A percentile compares a stretch with the other conserved stretches of the same genome.
These are phyloP conservation scores for Triplophysa yarkandensis DNA, from an alignment of 2,797 vertebrate genomes.

Conservation along the genomic window DNA sequence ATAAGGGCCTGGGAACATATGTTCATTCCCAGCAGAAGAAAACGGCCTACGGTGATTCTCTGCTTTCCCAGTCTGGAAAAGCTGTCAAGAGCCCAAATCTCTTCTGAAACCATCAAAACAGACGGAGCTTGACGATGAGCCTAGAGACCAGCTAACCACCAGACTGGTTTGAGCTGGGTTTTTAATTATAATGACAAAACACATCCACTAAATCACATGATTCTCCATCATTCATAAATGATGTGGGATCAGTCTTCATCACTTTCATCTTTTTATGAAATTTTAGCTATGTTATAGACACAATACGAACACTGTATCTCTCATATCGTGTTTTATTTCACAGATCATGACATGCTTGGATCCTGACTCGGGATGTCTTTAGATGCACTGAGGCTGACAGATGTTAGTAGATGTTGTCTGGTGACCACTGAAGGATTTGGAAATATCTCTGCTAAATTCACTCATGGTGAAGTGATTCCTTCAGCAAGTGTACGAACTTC, in stretches of 20 bases:
- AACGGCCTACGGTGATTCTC: background rate
- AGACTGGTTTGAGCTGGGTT: background rate
- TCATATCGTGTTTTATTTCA: background rate
- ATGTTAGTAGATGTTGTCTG: conserved; percentile 18
- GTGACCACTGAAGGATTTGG: background rate
- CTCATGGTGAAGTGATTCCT: background rate
- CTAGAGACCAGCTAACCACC: background rate
- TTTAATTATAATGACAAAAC: background rate
- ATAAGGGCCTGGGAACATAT: background rate
- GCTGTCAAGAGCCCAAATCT: background rate
- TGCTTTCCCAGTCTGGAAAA: background rate
- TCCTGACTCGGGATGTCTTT: background rate
- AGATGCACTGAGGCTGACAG: background rate
- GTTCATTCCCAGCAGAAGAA: background rate
- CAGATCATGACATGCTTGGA: background rate
- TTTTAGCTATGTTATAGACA: background rate
- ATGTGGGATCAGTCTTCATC: background rate
- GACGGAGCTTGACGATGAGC: background rate
- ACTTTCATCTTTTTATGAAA: no score
- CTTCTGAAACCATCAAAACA: background rate
- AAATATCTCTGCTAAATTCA: background rate
- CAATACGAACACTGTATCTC: no score
- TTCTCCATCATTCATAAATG: background rate
- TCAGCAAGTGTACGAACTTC: background rate
- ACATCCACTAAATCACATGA: background rate